Evolutionary conservation across 37 sponge, comb jelly and placozoan genomes (phyloP).

Genomic region (Spongia lamella): DNA sequence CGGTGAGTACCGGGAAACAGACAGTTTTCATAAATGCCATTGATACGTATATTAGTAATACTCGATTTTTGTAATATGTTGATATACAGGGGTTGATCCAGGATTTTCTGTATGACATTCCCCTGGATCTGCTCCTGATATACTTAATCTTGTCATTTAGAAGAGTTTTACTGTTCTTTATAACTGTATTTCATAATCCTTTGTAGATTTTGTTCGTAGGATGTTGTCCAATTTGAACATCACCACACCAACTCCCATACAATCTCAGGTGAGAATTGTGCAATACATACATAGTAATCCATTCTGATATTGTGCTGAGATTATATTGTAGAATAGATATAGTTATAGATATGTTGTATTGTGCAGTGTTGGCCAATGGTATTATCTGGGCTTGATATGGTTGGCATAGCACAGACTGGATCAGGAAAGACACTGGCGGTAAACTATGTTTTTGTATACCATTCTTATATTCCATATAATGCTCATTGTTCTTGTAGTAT

Average conservation of each 20-base stretch:
- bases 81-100: too few relatives aligned
- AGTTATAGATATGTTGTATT: too few relatives aligned
- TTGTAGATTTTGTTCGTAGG: constrained; percentile 51
- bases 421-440: constrained; percentile 98
- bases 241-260: constrained; percentile 89
- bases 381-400: constrained; percentile 85
- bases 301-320: too few relatives aligned
- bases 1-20: constrained; percentile 16
- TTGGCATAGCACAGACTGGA: constrained; percentile 97
- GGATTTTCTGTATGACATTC: too few relatives aligned
- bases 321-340: too few relatives aligned
- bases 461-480: too few relatives aligned
- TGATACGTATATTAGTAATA: too few relatives aligned
- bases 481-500: constrained; percentile 37
- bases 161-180: too few relatives aligned
- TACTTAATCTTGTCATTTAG: too few relatives aligned
- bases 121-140: too few relatives aligned
- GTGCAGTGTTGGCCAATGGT: constrained; percentile 95
- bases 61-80: too few relatives aligned
- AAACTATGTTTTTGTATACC: constrained; percentile 5
- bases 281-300: too few relatives aligned
- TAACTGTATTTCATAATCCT: neutral
- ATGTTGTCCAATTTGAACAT: constrained; percentile 62
- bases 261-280: constrained; percentile 80
- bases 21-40: neutral